Base-by-base conservation (phyloP, 2,113 vertebrate genomes). In the Ceyx melanurus region DNA sequence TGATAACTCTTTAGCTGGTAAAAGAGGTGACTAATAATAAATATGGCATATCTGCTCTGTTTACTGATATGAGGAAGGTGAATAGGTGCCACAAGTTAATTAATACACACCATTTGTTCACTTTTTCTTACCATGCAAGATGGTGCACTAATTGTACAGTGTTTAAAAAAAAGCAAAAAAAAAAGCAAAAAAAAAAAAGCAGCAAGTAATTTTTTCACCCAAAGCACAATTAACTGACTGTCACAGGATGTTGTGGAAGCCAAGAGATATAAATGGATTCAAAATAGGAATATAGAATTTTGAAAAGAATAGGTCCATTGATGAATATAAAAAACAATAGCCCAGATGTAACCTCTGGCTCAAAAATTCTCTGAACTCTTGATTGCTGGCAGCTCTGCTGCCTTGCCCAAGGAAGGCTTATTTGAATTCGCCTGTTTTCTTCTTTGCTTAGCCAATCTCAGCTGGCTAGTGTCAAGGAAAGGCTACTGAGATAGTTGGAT, bases 251-350 rank as follows among this genome's bases (percentile, higher is more conserved):
- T 82, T 2, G 10, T 43, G 56, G 88, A 91, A 95, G 88, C 82
- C 90, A 91, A 89, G 56, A 90, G 75, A 89, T 73, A 91, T 89
- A 94, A 96, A 94, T 77, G 85, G 71, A 79, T 86, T 66, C 46
- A 94, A 77, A 92, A 86, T 71, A 70, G 37, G 58, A 91, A 95
- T 85, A 91, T 35, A 89, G 51, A 82, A 80, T 82, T 79, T 89
- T 64, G 58, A 42, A 77, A 91, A 95, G 85, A 96, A 94, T 95
- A 89, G 93, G 51, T 73, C 64, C n/a, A 88, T 83, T 94, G 88
- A 91, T 64, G 60, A 92, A 66, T 29, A 71, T 66, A 4, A 74
- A 70, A 95, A 92, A 94, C 90, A 96, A 95, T 92, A 89, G 85
- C 72, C 75, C 94, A 95, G 92, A 95, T 94, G 90, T 82, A 94